Percentiles rank a stretch among this genome's conserved stretches.
phyloP scores from a whole-genome alignment of 2,888 invertebrate genomes.

The Eustalomyia histrio region DNA sequence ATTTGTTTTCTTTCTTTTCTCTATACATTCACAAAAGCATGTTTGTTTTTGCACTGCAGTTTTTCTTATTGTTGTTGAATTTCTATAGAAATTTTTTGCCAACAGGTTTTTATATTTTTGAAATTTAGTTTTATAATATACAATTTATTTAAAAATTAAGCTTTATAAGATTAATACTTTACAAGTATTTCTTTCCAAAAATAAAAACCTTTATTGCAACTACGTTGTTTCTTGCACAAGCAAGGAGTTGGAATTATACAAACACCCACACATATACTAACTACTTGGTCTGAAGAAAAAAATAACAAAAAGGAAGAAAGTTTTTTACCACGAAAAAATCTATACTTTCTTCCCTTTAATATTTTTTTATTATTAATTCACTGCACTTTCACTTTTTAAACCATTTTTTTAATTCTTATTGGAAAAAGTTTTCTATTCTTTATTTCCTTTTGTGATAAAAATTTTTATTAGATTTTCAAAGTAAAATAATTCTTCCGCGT shows the following conservation, averaged over 20 bases:
- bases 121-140: too few relatives aligned
- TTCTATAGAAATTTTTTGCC: slow-evolving; percentile 50
- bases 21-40: slow-evolving; percentile 27
- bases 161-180: neutral
- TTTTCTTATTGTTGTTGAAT: slow-evolving; percentile 34
- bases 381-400: neutral
- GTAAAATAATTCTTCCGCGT: slow-evolving; percentile 15
- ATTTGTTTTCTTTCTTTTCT: slow-evolving; percentile 69
- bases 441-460: slow-evolving; percentile 7
- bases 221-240: slow-evolving; percentile 58
- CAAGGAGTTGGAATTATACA: slow-evolving; percentile 56
- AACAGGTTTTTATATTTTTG: slow-evolving; percentile 53
- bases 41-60: slow-evolving; percentile 35
- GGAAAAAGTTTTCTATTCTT: neutral
- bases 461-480: slow-evolving; percentile 15
- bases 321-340: neutral
- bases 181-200: slow-evolving; percentile 4
- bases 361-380: slow-evolving; percentile 1
- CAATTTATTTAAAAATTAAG: too few relatives aligned
- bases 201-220: slow-evolving; percentile 28
- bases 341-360: too few relatives aligned
- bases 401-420: slow-evolving; percentile 6
- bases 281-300: neutral
- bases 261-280: slow-evolving; percentile 1
- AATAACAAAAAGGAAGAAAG: slow-evolving; percentile 14